Conservation (phyloP, 2,888 invertebrate species). For the Geophilus truncorum region DNA sequence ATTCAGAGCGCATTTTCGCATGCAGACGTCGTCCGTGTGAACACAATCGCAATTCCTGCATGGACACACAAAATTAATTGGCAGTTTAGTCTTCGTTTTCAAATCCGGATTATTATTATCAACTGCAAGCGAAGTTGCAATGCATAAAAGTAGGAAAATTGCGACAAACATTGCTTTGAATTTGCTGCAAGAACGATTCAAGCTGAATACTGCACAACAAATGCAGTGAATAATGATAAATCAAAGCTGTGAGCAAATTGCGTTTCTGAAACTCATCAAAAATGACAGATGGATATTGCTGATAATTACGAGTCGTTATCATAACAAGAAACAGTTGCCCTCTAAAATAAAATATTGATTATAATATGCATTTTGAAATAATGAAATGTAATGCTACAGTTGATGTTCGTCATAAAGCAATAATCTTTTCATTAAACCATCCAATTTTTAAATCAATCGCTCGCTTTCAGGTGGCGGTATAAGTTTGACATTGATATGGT, state of each 20-base stretch:
- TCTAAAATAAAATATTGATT: no score
- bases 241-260: not conserved
- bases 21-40: not conserved
- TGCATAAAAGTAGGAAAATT: not conserved
- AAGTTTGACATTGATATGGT: not conserved
- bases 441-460: no score
- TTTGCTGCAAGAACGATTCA: not conserved
- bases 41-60: not conserved
- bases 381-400: no score
- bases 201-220: not conserved
- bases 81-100: not conserved
- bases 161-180: not conserved
- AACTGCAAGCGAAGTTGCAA: not conserved
- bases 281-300: not conserved
- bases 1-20: not conserved
- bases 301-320: not conserved
- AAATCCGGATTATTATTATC: not conserved
- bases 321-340: not conserved
- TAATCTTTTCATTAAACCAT: no score
- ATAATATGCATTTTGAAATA: no score
- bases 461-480: no score
- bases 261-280: not conserved
- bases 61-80: not conserved
- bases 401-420: no score
- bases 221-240: not conserved